Base-by-base conservation (phyloP, 2,797 vertebrate genomes). In the Lepilemur septentrionalis region DNA sequence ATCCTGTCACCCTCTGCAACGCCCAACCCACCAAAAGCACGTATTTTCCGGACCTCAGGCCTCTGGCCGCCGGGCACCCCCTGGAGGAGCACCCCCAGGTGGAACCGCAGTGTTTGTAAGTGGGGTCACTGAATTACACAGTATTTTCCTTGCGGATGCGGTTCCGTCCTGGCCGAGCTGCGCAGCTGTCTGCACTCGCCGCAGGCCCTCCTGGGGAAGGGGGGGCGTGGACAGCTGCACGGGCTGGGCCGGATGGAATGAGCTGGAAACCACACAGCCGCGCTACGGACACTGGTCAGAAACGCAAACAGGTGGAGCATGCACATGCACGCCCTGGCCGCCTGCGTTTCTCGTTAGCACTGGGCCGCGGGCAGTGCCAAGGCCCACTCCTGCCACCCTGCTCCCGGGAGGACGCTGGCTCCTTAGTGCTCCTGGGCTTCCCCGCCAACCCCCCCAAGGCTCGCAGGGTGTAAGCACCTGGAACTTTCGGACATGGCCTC, bases 141-240 rank as follows among this genome's bases (percentile, higher is more conserved):
- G 97, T 92, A 97, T 97, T 98, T 97, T 97, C 96, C 98, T 97
- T 97, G 94, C 86, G 75, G 97, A 98, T 95, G 97, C 95, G 88
- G 95, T 95, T 97, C 97, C 97, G 97, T 98, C 97, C 98, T 90
- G 97, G 97, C 97, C 92, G 63, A 95, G 96, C 97, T 91, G 95
- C 73, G 41, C 96, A 88, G 96, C 97, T 92, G 96, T 97, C 97
- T 86, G 86, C 38, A 48, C 95, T 95, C 0, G 86, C 96, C 96
- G 94, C 63, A 25, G 97, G 98, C 95, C 81, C 89, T 86, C 96
- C 95, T 92, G 90, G 97, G 84, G 86, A 97, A 97, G 95, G 96
- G 95, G 93, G 72, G 95, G 96, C 96, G 97, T 95, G 96, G 89
- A 48, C 97, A 97, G 76, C 96, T 97, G 96, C 97, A 97, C 97